Percentiles rank a stretch among this genome's conserved stretches.
These are phyloP conservation scores for Agrilus cyanescens DNA, from an alignment of 2,888 invertebrate species.

Conservation along the genomic window DNA sequence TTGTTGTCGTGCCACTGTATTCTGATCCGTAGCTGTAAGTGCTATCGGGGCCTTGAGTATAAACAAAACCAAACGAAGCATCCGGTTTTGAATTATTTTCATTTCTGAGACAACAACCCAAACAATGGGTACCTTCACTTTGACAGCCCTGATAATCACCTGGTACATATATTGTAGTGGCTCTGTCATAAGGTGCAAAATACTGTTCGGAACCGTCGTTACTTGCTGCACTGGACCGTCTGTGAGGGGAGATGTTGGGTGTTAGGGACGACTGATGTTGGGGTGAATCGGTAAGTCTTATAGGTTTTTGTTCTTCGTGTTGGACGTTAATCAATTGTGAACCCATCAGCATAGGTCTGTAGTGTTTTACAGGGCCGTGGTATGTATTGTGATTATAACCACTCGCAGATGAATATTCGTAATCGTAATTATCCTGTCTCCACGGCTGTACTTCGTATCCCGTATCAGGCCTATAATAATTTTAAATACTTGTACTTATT, in stretches of 20 bases:
- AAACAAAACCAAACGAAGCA: conserved; percentile 16
- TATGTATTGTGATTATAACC: conserved; percentile 78
- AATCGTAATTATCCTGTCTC: conserved; percentile 35
- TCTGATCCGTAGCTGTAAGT: conserved; percentile 31
- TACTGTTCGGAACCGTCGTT: conserved; percentile 55
- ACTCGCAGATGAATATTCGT: conserved; percentile 44
- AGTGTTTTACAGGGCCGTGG: conserved; percentile 73
- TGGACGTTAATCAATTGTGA: conserved; percentile 39
- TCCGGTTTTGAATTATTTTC: conserved; percentile 18
- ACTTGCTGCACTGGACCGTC: conserved; percentile 60
- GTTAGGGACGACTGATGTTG: conserved; percentile 47
- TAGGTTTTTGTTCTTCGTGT: conserved; percentile 48
- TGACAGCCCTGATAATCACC: conserved; percentile 32
- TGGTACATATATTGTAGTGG: conserved; percentile 36
- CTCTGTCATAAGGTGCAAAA: conserved; percentile 35
- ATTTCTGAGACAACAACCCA: conserved; percentile 24
- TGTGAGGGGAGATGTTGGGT: conserved; percentile 48
- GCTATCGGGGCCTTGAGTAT: conserved; percentile 23
- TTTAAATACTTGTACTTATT: no score
- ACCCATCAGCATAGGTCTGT: conserved; percentile 50
- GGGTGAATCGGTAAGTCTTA: conserved; percentile 64
- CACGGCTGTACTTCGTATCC: conserved; percentile 30
- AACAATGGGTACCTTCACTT: conserved; percentile 26
- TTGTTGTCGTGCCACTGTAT: conserved; percentile 28
- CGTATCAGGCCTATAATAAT: conserved; percentile 24